phyloP scores from a whole-genome alignment of 2,888 invertebrate genomes.

The Eudasyphora cyanicolor region DNA sequence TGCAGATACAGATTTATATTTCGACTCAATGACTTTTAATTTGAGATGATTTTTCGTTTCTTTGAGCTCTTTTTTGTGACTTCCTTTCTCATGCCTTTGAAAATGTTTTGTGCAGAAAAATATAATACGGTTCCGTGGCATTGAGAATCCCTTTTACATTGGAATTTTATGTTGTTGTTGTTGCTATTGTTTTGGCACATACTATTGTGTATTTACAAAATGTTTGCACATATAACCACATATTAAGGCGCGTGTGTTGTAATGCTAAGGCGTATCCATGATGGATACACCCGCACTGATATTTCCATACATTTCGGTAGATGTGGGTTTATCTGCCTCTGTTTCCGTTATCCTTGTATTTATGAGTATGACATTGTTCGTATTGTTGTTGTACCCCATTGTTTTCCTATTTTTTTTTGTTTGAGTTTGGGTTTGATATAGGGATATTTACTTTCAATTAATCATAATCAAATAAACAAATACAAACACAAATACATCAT shows the following conservation, averaged over 20 bases:
- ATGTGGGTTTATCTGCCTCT: slow-evolving; percentile 13
- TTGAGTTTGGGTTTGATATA: background rate
- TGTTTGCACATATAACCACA: too few species aligned
- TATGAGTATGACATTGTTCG: background rate
- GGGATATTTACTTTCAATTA: slow-evolving; percentile 56
- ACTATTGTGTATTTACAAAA: background rate
- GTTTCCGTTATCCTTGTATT: slow-evolving; percentile 41
- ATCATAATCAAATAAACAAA: slow-evolving; percentile 59
- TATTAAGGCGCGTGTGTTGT: too few species aligned
- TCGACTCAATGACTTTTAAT: too few species aligned
- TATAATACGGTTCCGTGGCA: slow-evolving; percentile 22
- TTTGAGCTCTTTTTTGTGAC: background rate
- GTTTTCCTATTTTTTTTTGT: background rate
- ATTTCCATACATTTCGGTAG: background rate
- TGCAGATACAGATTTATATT: too few species aligned
- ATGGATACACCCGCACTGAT: background rate
- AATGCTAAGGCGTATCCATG: too few species aligned
- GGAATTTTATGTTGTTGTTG: background rate
- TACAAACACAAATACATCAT: too few species aligned
- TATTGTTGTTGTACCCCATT: background rate
- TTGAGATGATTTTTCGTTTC: too few species aligned
- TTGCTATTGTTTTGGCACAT: slow-evolving; percentile 1
- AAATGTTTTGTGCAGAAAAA: background rate
- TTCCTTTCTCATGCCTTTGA: background rate
- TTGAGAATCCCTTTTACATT: background rate